phyloP scores from a whole-genome alignment of 2,797 vertebrate genomes.

The Podarcis siculus region DNA sequence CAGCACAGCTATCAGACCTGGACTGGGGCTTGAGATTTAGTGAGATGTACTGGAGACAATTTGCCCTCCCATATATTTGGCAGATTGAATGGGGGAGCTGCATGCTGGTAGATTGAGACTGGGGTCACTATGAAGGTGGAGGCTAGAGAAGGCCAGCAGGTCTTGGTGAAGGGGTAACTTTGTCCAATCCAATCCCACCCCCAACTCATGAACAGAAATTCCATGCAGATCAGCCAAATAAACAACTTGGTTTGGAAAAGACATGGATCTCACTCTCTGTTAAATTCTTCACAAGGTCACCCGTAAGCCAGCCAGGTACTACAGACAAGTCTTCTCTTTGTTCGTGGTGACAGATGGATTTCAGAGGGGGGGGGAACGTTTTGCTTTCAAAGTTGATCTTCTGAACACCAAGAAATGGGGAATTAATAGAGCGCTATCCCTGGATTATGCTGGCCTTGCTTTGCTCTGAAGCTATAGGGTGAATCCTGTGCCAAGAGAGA shows the following conservation, averaged over 20 bases:
- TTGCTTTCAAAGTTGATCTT: background rate
- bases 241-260: background rate
- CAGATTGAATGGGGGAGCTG: too few species aligned
- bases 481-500: background rate
- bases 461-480: conserved; percentile 1
- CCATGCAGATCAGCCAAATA: background rate
- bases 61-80: too few species aligned
- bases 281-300: background rate
- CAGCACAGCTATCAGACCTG: too few species aligned
- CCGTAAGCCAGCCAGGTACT: background rate
- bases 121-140: too few species aligned
- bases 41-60: too few species aligned
- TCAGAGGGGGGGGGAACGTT: background rate
- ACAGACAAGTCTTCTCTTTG: background rate
- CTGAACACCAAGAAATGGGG: background rate
- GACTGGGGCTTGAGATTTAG: too few species aligned
- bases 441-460: background rate
- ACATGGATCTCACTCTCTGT: background rate
- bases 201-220: background rate
- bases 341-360: background rate
- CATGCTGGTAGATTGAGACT: too few species aligned
- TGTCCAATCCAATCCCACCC: too few species aligned
- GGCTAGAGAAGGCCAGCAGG: too few species aligned
- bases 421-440: background rate
- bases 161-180: too few species aligned